phyloP scores from a whole-genome alignment of 1,140 invertebrate genomes.

The Procambarus virginalis region DNA sequence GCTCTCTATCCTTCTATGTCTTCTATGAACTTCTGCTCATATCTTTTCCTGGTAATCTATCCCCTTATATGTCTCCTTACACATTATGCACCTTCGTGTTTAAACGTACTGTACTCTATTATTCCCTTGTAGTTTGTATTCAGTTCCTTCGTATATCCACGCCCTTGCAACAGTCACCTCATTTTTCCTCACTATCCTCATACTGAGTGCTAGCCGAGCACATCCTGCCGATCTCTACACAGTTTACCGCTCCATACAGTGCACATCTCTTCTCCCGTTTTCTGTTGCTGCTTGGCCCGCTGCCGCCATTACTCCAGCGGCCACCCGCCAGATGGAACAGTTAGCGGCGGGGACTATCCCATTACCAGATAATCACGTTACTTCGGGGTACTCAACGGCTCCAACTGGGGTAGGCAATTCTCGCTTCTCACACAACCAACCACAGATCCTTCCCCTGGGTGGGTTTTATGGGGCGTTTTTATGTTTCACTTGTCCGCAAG shows the following conservation, averaged over 20 bases:
- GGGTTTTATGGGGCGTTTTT: neutral
- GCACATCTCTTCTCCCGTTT: neutral
- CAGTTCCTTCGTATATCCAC: too few species aligned
- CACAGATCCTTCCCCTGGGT: neutral
- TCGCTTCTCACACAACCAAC: constrained; percentile 2
- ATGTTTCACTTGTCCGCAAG: neutral
- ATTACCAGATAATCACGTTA: constrained; percentile 16
- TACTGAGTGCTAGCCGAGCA: too few species aligned
- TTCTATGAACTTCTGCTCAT: too few species aligned
- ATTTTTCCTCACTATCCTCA: too few species aligned
- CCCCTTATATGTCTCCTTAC: too few species aligned
- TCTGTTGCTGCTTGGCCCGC: neutral
- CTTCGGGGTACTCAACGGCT: neutral
- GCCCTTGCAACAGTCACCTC: too few species aligned
- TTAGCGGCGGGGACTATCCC: neutral
- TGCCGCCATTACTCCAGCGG: neutral
- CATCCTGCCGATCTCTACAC: too few species aligned
- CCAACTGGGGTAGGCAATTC: neutral
- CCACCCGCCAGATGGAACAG: constrained; percentile 1
- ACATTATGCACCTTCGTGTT: too few species aligned
- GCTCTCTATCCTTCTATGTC: too few species aligned
- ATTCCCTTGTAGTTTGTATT: too few species aligned
- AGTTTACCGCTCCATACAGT: neutral
- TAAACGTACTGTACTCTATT: too few species aligned
- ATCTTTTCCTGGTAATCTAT: too few species aligned